A percentile compares a stretch with the other conserved stretches of the same genome.
These are phyloP conservation scores for Acromyrmex echinatior DNA, from an alignment of 1,140 invertebrate genomes.

Conservation along the genomic window DNA sequence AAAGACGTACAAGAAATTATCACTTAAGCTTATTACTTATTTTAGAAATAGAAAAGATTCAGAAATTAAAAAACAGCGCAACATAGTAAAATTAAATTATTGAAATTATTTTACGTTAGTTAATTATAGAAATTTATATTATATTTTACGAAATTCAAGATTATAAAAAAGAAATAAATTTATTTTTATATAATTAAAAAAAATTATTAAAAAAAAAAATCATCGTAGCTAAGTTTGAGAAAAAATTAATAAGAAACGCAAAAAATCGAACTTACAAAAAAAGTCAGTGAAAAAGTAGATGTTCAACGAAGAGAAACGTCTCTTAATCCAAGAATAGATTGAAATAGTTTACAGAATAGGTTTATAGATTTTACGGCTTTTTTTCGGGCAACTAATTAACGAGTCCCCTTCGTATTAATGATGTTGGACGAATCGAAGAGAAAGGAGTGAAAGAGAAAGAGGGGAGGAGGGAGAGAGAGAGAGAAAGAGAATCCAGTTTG, in stretches of 20 bases:
- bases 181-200: neutral
- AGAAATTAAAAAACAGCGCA: neutral
- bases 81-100: neutral
- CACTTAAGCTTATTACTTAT: no score
- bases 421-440: slow-evolving; percentile 13
- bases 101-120: no score
- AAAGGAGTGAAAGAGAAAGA: slow-evolving; percentile 14
- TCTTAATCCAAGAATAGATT: neutral
- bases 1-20: neutral
- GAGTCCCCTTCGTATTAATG: slow-evolving; percentile 35
- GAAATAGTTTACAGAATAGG: neutral
- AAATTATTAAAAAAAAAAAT: neutral
- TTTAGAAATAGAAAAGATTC: neutral
- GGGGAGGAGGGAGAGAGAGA: neutral
- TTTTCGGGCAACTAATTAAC: slow-evolving; percentile 61
- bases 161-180: neutral
- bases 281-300: neutral
- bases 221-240: neutral
- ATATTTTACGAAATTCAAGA: neutral
- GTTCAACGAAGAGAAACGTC: neutral
- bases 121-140: slow-evolving; percentile 9
- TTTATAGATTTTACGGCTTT: slow-evolving; percentile 16
- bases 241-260: neutral
- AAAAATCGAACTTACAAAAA: neutral
- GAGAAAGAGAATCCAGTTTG: neutral